Conservation (phyloP, 1,140 invertebrate species). For the Drosophila quadrilineata region DNA sequence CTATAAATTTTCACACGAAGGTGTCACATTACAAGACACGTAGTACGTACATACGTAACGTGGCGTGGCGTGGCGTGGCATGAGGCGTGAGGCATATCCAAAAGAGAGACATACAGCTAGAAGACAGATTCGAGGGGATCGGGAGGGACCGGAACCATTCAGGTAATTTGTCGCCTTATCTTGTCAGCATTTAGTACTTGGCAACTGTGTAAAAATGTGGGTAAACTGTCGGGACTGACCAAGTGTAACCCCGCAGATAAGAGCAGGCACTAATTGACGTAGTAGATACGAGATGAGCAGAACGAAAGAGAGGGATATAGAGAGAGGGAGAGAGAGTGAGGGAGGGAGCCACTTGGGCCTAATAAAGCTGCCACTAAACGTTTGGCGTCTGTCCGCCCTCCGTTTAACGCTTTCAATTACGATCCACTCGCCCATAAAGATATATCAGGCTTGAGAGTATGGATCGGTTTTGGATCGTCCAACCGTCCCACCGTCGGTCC, state of each 20-base stretch:
- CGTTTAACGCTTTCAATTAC: conserved; percentile 38
- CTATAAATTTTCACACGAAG: conserved; percentile 76
- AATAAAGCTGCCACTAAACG: conserved; percentile 49
- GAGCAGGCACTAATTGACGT: conserved; percentile 17
- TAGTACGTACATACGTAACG: not conserved
- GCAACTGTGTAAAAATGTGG: conserved; percentile 39
- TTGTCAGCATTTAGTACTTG: conserved; percentile 60
- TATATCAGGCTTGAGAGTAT: not conserved
- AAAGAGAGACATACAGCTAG: no score
- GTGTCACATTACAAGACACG: conserved; percentile 68
- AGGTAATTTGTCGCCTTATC: conserved; percentile 75
- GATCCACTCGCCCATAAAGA: not conserved
- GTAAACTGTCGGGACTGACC: no score
- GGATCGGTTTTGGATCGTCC: conserved; percentile 1
- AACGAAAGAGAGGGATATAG: not conserved
- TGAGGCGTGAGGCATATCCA: conserved; percentile 13
- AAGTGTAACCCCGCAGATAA: conserved; percentile 49
- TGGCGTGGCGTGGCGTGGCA: no score
- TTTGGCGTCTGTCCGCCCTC: conserved; percentile 33
- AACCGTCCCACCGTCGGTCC: no score
- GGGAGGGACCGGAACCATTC: conserved; percentile 28
- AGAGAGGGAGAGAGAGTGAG: no score
- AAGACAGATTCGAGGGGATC: conserved; percentile 1
- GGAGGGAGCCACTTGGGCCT: conserved; percentile 7
- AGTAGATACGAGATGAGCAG: conserved; percentile 4